Evolutionary conservation across 64 coral and sea anemone species (phyloP), one percentile per base, ranked within the genome.

Genomic region (Pachyseris speciosa): DNA sequence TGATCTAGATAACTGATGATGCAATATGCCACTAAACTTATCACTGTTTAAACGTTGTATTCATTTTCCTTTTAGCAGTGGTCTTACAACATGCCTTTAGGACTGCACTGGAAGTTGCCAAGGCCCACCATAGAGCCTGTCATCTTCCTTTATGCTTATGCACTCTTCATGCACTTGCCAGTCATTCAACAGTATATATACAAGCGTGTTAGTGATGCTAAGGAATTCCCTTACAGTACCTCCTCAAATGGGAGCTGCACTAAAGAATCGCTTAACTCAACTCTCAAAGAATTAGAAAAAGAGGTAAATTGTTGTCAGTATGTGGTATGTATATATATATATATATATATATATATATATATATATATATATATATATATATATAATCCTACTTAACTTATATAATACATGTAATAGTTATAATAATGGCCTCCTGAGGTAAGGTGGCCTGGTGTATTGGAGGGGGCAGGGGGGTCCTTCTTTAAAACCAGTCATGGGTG

Each of bases 151-250:
- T 98, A 94, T 76, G 88, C 96, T 13, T 98, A 84, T 84, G 96
- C 88, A 16, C 76, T 94, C 20, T 91, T 98, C 15, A 98, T 98
- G 84, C 96, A 98, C 43, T 34, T 86, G 24, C 96, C 96, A 38
- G 88, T 98, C 20, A 98, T 98, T 73, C 92, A 98, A 15, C 96
- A 98, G 61, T 98, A 92, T 38, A 85, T 98, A 9, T 98, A 98
- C 48, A 74, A 43, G 39, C 81, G 96, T 53, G 87, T 98, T 32
- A 93, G 91, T 64, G 87, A 94, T 48, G 70, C 79, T 38, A 98
- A 94, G 51, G 90, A 86, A 11, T 92, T 92, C 49, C 84, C 94
- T 34, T 95, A 95, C 37, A 51, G 29, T 26, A 31, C 39, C 4
- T 63, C 65, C 39, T 65, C 59, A 60, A 87, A 61, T 41, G 71